phyloP scores from a whole-genome alignment of 2,113 vertebrate species.

The Anhinga anhinga region DNA sequence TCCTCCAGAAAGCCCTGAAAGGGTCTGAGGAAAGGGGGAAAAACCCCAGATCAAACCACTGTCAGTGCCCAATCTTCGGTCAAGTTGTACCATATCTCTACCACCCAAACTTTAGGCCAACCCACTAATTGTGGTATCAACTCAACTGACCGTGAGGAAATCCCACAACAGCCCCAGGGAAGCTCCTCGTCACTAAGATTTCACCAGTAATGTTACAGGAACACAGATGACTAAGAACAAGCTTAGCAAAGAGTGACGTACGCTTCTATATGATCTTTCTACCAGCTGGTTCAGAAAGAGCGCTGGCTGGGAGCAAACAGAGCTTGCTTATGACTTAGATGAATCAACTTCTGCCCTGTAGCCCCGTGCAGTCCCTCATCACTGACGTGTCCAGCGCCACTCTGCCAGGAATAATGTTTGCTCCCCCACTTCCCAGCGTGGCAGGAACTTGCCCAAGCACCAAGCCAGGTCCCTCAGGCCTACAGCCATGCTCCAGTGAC shows the following conservation, averaged over 20 bases:
- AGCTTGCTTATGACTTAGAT: not conserved
- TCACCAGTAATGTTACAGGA: not conserved
- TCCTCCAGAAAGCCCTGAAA: not conserved
- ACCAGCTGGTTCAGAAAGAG: not conserved
- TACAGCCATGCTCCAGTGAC: not conserved
- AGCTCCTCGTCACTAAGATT: not conserved
- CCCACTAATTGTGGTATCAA: not conserved
- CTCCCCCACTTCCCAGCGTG: not conserved
- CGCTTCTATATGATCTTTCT: not conserved
- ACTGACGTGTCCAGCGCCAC: not conserved
- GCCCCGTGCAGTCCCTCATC: accelerated
- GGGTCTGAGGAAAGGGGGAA: not conserved
- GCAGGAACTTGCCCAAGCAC: not conserved
- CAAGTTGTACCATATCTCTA: not conserved
- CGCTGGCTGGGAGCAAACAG: not conserved
- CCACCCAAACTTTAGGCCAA: not conserved
- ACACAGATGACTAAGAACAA: not conserved
- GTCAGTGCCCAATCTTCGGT: not conserved
- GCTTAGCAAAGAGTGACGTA: not conserved
- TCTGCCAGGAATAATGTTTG: accelerated
- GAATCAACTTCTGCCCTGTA: not conserved
- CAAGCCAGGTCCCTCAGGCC: not conserved
- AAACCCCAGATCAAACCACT: not conserved
- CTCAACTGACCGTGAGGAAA: not conserved
- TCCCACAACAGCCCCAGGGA: not conserved